These are phyloP conservation scores for Chymomyza costata DNA, from an alignment of 1,140 invertebrate genomes.

Conservation along the genomic window DNA sequence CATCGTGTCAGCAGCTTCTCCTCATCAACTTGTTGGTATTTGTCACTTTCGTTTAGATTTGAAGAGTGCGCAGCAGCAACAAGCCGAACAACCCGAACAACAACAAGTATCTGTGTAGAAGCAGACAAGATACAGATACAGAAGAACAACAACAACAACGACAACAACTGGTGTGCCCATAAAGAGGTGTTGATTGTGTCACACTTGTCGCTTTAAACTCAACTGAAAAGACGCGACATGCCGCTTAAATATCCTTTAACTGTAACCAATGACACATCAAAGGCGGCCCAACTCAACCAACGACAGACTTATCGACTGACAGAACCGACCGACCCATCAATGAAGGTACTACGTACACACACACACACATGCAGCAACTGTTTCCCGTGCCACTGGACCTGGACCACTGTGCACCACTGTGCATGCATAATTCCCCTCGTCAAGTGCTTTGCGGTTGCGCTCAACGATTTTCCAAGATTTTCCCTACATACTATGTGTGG, in stretches of 20 bases:
- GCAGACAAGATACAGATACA: background rate
- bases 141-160: background rate
- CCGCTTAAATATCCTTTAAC: constrained; percentile 70
- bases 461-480: constrained; percentile 23
- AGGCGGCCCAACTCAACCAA: constrained; percentile 12
- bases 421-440: constrained; percentile 48
- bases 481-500: constrained; percentile 7
- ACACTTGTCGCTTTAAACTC: constrained; percentile 51
- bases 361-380: constrained; percentile 2
- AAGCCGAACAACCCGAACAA: background rate
- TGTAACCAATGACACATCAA: constrained; percentile 70
- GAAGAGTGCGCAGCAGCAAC: constrained; percentile 39
- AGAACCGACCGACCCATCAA: too few relatives aligned
- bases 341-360: background rate
- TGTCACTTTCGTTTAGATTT: constrained; percentile 66
- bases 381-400: constrained; percentile 10
- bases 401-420: too few relatives aligned
- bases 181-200: constrained; percentile 71
- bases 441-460: constrained; percentile 25
- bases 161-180: constrained; percentile 13
- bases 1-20: constrained; percentile 26
- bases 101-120: too few relatives aligned
- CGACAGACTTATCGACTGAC: background rate
- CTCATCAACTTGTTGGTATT: constrained; percentile 57
- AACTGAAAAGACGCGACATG: constrained; percentile 33